Percentiles rank a stretch among this genome's conserved stretches.
These are phyloP conservation scores for Varanus salvator DNA, from an alignment of 2,113 vertebrate genomes.

Conservation along the genomic window DNA sequence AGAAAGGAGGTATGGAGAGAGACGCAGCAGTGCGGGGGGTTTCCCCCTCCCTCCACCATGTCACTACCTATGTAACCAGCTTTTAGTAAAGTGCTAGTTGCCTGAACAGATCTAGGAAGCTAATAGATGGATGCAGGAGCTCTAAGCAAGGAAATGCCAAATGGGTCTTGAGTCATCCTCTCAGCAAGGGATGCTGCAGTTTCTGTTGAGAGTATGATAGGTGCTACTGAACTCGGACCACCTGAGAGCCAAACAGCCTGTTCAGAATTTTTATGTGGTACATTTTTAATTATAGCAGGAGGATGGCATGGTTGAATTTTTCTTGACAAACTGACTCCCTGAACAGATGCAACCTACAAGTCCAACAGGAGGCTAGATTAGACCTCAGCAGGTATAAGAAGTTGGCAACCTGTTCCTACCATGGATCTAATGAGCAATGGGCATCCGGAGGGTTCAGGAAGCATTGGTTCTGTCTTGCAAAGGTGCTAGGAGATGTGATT, in stretches of 20 bases:
- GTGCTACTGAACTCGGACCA: background rate
- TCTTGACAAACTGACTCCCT: background rate
- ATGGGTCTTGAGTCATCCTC: background rate
- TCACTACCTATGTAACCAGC: background rate
- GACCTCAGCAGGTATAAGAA: background rate
- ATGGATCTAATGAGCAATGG: background rate
- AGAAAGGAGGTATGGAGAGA: background rate
- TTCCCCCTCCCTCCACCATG: background rate
- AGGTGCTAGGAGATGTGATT: background rate
- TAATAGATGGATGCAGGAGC: too few species aligned
- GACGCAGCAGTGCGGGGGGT: background rate
- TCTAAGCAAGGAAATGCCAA: background rate
- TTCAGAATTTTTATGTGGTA: background rate
- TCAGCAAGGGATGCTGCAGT: background rate
- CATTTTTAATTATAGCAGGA: background rate
- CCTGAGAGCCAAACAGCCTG: background rate
- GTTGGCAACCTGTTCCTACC: background rate
- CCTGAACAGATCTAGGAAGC: background rate
- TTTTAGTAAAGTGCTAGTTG: background rate
- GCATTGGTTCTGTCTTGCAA: background rate
- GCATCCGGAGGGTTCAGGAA: too few species aligned
- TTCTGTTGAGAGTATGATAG: background rate
- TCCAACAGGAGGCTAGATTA: background rate
- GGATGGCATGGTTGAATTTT: background rate
- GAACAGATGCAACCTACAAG: background rate